Conservation (phyloP, 2,113 vertebrate species). For the Catharus fuscescens region DNA sequence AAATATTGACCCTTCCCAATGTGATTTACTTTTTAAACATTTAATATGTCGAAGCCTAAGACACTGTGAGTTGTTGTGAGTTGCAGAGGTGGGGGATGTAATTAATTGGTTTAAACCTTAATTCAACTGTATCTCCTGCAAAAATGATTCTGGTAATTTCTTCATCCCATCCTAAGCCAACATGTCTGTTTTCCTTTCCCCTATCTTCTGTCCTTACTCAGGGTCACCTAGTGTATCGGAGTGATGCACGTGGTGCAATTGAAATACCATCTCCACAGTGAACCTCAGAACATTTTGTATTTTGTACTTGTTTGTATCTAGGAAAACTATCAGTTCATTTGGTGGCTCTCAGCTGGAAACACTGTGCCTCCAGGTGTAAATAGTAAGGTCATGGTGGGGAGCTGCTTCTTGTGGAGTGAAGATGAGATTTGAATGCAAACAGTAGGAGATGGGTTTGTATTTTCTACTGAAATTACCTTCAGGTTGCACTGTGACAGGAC, state of each 20-base stretch:
- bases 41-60: background rate
- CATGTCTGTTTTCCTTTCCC: background rate
- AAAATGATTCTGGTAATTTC: background rate
- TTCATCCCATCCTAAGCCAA: background rate
- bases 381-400: constrained; percentile 5
- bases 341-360: background rate
- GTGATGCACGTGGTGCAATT: background rate
- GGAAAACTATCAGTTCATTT: constrained; percentile 18
- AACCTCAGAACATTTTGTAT: constrained; percentile 10
- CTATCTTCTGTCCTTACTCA: background rate
- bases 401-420: constrained; percentile 19
- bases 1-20: background rate
- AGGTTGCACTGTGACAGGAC: constrained; percentile 23
- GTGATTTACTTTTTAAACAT: background rate
- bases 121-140: background rate
- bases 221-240: background rate
- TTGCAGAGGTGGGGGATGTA: background rate
- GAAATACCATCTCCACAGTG: background rate
- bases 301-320: constrained; percentile 23
- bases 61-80: background rate
- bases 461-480: constrained; percentile 62
- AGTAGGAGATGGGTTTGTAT: background rate
- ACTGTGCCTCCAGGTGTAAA: constrained; percentile 27
- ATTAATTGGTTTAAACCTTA: background rate
- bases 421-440: constrained; percentile 45